Evolutionary conservation across 1,140 invertebrate genomes (phyloP), one percentile per base, ranked within the genome.

Genomic region (Caenorhabditis remanei): DNA sequence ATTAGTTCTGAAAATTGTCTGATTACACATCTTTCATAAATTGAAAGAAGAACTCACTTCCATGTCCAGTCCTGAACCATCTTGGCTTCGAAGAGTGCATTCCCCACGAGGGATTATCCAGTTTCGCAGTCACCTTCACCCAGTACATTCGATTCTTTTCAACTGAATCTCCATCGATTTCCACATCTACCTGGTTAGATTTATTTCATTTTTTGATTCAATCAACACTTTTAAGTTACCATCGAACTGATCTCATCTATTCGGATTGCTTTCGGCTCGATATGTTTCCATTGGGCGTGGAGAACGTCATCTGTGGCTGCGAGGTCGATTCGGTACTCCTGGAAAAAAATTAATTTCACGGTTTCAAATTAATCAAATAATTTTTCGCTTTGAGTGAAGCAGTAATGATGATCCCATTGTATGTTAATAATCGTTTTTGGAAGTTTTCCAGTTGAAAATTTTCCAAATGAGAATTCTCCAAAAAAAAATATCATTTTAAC

Each of bases 51-150:
- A 84, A 84, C 82, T 55, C 16, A 84, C 83, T 84, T 84, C 83
- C 83, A 61, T 50, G 55, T 50, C 83, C 83, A 41, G 83, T 84
- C 43, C 43, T 84, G 21, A 84, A 84, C 83, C 83, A 84, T 46
- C 55, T 58, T 3, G 83, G 83, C 13, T 84, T 84, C 2, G 83
- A 84, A 13, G 83, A 84, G 61, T 58, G 83, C 83, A 63, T 58
- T 14, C 55, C 55, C 58, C 83, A 61, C 21, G 58, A 58, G 14
- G 83, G 83, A 32, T 84, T 84, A 48, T 65, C 58, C 83, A 63
- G 16, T 84, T 21, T 84, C 43, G 58, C 83, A 21, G 83, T 84
- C 55, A 63, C 58, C 19, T 84, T 84, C 21, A 84, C 55, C 83
- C 83, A 84, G 24, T 84, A 84, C 83, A 84, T 84, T 48, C 40